Base-by-base conservation (phyloP, 2,888 invertebrate species). In the Tiphia femorata region DNA sequence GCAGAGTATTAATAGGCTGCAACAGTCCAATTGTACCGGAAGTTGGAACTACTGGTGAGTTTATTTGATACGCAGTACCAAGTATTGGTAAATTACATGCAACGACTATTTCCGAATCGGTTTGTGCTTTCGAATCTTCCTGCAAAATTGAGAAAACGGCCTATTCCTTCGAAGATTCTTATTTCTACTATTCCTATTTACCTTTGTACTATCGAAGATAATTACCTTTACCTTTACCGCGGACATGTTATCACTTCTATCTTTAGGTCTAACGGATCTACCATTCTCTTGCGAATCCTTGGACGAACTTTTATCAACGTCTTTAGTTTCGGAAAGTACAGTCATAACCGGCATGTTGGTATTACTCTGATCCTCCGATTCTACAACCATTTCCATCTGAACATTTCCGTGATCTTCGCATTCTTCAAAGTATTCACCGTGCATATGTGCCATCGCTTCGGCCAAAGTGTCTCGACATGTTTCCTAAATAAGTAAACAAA, bases 401-500 rank as follows among this genome's bases (percentile, higher is more conserved):
- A 79, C 70, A 33, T 70, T 51, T 2, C 58, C 72, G 20, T 73
- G 66, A 19, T 71, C 72, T 2, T 69, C 74, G 1, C 58, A 40
- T 19, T 74, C 72, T 12, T 76, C 76, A 2, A 75, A 35, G 51
- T 75, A 78, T 48, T 83, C 82, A 1, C 70, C 72, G 40, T 82
- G 75, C 29, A 79, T 78, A 17, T 82, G 75, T 2, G 77, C 78
- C 76, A 82, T 81, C 2, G 81, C 77, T 46, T 76, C 71, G 1
- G 77, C 78, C 7, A 82, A 64, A 47, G 77, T 64, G 50, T 81
- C 82, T 19, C 66, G 66, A n/a, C 59, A 50, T 20, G 52, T 54
- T 1, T 59, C 64, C 72, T 77, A 21, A 44, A 43, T n/a, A n/a
- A n/a, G n/a, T n/a, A n/a, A n/a, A 49, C 33, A 17, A 27, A 55